Base-by-base conservation (phyloP, 2,797 vertebrate species). In the Taeniopygia guttata region DNA sequence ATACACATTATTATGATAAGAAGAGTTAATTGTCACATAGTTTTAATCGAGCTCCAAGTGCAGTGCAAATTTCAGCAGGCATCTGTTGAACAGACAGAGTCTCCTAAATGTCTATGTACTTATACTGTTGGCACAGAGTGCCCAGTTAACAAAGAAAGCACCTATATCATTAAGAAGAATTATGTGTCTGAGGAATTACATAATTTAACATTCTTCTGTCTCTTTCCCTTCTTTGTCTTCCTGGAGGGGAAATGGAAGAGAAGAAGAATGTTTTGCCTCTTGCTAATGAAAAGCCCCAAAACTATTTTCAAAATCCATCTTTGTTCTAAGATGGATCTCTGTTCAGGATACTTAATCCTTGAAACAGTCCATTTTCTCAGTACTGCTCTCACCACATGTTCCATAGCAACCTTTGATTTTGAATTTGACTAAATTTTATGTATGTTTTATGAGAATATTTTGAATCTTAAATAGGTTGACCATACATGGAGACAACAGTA, bases 31-130 rank as follows among this genome's bases (percentile, higher is more conserved):
- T 88, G 36, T 79, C 40, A 69, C 16, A 81, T 30, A 54, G 21
- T 82, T 87, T 90, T 87, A 94, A 92, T 70, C 51, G 18, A 91
- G 42, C 66, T 94, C 23, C 55, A 92, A 83, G 79, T 3, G 21
- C 49, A 84, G 70, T 69, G 76, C 42, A 67, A 78, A 92, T 91
- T 90, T 90, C 67, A 95, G 78, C 88, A 94, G 82, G 32, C 74
- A 55, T 87, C 64, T 83, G 60, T 55, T 63, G 43, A 94, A 84
- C 20, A 62, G 89, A 86, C 54, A 66, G 74, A 84, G 36, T 60
- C 64, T 81, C 63, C 34, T 69, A 54, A 93, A 82, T 78, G 84
- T 84, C 22, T 73, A 19, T 40, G 38, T 75, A 85, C 29, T 75
- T 74, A 40, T 2, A 38, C 56, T 90, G 60, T 32, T 93, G 84